Base-by-base conservation (phyloP, 2,113 vertebrate species). In the Nesogale talazaci region DNA sequence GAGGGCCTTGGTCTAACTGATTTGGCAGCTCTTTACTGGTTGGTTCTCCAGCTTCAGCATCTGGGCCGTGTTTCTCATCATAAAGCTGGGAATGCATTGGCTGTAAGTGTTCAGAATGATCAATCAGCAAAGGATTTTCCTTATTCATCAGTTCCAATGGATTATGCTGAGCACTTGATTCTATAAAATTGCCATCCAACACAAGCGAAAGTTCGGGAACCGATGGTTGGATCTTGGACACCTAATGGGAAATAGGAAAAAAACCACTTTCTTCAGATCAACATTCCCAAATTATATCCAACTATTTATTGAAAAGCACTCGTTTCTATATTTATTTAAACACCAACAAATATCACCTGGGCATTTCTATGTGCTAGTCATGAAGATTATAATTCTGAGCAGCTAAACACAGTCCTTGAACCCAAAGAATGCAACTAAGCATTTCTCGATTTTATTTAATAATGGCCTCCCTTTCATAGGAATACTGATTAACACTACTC, bases 131-230 rank as follows among this genome's bases (percentile, higher is more conserved):
- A 57, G 94, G 75, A 65, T 74, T 96, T 93, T 96, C 96, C 92
- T 72, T 92, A 92, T 75, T 82, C 57, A 86, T 7, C 65, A 95
- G 80, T 56, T 95, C 96, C 57, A 90, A 0, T 17, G 97, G 78
- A 20, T 96, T 96, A 61, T 97, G 67, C 0, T n/a, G 29, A 72
- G 96, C 87, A 78, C 93, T 96, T 22, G 97, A 91, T 74, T 98
- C 98, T 85, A 90, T 17, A 20, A 98, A 98, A 92, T 97, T 98
- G 59, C 97, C 97, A 90, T 99, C 99, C 79, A 99, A 98, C 89
- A 99, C 98, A 94, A 99, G 97, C 0, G 99, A 99, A n/a, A 99
- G 98, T 93, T 99, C 99, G 2, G 99, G 99, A 88, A 99, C 99
- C 5, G 98, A 99, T 31, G 99, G 99, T 82, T 98, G 99, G 92